phyloP scores from a whole-genome alignment of 2,888 invertebrate species.

The Podabrus alpinus region DNA sequence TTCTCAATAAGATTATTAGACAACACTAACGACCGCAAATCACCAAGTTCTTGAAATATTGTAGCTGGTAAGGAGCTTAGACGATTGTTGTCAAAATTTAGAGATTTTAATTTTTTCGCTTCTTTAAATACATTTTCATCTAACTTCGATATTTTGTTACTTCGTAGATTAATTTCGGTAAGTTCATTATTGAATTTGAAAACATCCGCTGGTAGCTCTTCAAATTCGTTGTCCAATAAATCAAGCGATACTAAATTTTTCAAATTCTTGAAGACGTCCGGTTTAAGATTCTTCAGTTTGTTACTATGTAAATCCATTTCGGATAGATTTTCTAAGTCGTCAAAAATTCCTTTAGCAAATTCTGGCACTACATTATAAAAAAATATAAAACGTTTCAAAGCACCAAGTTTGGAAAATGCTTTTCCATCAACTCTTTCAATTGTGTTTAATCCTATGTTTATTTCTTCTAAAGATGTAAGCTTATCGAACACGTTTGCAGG shows the following conservation, averaged over 20 bases:
- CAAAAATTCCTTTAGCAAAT: not conserved
- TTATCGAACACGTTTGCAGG: not conserved
- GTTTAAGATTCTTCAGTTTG: not conserved
- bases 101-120: constrained; percentile 4
- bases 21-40: not conserved
- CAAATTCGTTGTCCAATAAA: not conserved
- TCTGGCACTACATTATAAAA: not conserved
- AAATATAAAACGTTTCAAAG: not conserved
- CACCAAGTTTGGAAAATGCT: not conserved
- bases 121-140: not conserved
- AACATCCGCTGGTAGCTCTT: not conserved
- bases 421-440: not conserved
- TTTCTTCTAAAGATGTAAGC: not conserved
- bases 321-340: not conserved
- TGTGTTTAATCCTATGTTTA: not conserved
- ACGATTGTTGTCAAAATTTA: constrained; percentile 3
- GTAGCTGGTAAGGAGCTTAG: not conserved
- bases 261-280: not conserved
- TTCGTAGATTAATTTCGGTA: not conserved
- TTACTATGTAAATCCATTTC: not conserved
- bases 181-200: not conserved
- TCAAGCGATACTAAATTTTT: not conserved
- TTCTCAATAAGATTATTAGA: not conserved
- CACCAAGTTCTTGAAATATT: not conserved
- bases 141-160: not conserved